Evolutionary conservation across 2,113 vertebrate genomes (phyloP), one percentile per base, ranked within the genome.

Genomic region (Melanerpes formicivorus): DNA sequence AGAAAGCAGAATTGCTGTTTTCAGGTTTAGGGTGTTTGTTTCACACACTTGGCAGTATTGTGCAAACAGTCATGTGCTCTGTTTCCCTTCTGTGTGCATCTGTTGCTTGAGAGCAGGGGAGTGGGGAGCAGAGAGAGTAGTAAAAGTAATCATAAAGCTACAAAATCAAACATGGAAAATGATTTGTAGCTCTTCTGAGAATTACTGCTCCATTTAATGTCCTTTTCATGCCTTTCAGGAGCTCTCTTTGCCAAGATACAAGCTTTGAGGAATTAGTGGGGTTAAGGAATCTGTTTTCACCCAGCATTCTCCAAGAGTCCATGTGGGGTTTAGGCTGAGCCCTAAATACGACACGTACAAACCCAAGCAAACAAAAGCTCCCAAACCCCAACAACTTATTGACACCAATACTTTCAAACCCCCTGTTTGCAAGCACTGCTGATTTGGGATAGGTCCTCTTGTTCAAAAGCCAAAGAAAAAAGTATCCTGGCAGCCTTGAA

Each of bases 81-180:
- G 15, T 87, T 93, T 93, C 56, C 72, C 60, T 89, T 70, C 79
- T 74, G 21, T 6, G 62, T 90, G 58, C 76, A 79, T 95, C 93
- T 95, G 93, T 93, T 93, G 63, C 73, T 86, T 74, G 88, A 80
- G 32, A 55, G 46, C 1, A 7, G 90, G 37, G 64, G 58, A 40
- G 54, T 21, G 21, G 23, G 62, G 46, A 21, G 9, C 22, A 54
- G 54, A 77, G 54, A 16, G 83, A 88, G 30, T 58, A 75, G 54
- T 86, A 40, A 75, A 93, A 90, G 30, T 55, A 32, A 85, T 75
- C 25, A 12, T 26, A 91, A 87, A 81, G 26, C 16, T 75, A 15
- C 40, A 46, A 86, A 64, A 48, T 64, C 14, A 90, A 88, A 48
- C 14, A 34, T n/a, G 27, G 22, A 34, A 78, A 85, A 74, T 59